Evolutionary conservation across 1,140 invertebrate genomes (phyloP).

Genomic region (Holotrichia oblita): DNA sequence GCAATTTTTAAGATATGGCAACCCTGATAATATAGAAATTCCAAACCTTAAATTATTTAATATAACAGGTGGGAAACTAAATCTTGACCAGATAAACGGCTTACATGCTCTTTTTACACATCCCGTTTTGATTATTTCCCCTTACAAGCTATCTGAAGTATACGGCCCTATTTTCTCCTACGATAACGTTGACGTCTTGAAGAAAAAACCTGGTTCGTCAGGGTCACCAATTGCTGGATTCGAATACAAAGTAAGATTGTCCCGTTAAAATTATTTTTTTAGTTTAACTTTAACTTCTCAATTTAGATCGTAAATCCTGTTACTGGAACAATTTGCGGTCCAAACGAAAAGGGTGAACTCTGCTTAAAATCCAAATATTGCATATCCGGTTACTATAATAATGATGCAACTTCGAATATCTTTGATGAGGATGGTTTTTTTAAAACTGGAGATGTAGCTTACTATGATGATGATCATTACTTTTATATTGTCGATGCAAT

Average conservation of each 20-base stretch:
- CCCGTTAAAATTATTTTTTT: neutral
- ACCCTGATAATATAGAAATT: neutral
- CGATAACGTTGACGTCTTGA: neutral
- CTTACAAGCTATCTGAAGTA: neutral
- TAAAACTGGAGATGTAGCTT: constrained; percentile 75
- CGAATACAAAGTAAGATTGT: neutral
- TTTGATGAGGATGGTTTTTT: constrained; percentile 70
- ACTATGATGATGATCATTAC: constrained; percentile 70
- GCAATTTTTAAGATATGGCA: neutral
- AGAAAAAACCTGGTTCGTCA: neutral
- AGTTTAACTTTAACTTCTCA: neutral
- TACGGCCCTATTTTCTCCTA: neutral
- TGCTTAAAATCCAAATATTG: constrained; percentile 40
- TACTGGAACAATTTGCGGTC: constrained; percentile 44
- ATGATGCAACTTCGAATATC: constrained; percentile 65
- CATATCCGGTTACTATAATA: constrained; percentile 45
- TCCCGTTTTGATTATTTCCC: neutral
- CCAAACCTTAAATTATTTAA: neutral
- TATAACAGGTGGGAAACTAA: neutral
- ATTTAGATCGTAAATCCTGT: constrained; percentile 48
- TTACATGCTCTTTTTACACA: neutral
- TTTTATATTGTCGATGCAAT: constrained; percentile 74
- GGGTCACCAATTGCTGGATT: neutral
- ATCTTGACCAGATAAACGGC: neutral
- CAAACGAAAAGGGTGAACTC: constrained; percentile 49